phyloP scores from a whole-genome alignment of 1,140 invertebrate genomes.

The Orussus abietinus region DNA sequence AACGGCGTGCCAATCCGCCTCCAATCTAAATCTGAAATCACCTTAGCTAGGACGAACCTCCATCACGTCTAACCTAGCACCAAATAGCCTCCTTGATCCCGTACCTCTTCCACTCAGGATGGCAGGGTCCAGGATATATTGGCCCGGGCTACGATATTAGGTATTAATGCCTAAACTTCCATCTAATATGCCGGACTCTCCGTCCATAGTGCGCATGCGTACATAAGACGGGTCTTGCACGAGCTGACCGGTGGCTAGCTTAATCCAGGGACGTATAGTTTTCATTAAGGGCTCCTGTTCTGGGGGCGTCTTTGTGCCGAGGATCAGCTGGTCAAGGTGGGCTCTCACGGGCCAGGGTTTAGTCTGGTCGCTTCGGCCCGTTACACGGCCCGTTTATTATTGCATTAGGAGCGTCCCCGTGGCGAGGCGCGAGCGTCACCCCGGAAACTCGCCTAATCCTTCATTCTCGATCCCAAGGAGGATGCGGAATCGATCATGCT shows the following conservation, averaged over 20 bases:
- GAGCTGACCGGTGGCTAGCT: conserved; percentile 43
- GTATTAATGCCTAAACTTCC: conserved; percentile 50
- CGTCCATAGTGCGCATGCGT: conserved; percentile 24
- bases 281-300: conserved; percentile 45
- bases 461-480: too few relatives aligned
- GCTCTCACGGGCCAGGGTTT: conserved; percentile 39
- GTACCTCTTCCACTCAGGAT: too few relatives aligned
- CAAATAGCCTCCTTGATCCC: too few relatives aligned
- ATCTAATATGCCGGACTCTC: conserved; percentile 35
- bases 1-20: too few relatives aligned
- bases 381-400: conserved; percentile 41
- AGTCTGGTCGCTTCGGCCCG: conserved; percentile 24
- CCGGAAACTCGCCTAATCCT: too few relatives aligned
- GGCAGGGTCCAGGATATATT: conserved; percentile 49
- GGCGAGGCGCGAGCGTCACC: too few relatives aligned
- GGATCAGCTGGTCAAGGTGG: conserved; percentile 45
- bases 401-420: too few relatives aligned
- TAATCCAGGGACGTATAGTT: conserved; percentile 51
- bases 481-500: too few relatives aligned
- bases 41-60: too few relatives aligned
- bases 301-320: conserved; percentile 40
- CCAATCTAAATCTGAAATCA: too few relatives aligned
- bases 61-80: too few relatives aligned
- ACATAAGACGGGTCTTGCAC: conserved; percentile 36
- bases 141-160: conserved; percentile 41